Percentiles rank a stretch among this genome's conserved stretches.
phyloP scores from a whole-genome alignment of 2,888 invertebrate species.

The Danaus chrysippus region DNA sequence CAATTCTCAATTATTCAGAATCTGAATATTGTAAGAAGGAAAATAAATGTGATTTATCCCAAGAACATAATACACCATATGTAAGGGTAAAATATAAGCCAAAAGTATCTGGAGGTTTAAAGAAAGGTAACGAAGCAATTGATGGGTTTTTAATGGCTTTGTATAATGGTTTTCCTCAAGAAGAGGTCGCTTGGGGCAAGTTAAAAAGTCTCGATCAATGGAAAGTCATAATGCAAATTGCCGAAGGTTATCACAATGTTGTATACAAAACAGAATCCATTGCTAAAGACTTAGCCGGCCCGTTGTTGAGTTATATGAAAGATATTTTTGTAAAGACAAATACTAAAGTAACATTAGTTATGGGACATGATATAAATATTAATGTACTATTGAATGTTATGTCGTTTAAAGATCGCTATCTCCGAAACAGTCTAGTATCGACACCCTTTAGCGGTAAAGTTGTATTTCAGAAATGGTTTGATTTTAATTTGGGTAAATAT shows the following conservation, averaged over 20 bases:
- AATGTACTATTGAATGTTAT: constrained; percentile 55
- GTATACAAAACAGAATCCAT: constrained; percentile 57
- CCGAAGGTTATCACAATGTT: constrained; percentile 54
- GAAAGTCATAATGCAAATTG: constrained; percentile 49
- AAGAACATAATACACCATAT: constrained; percentile 46
- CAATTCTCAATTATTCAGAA: constrained; percentile 56
- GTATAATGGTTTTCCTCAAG: constrained; percentile 55
- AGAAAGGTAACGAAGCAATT: constrained; percentile 56
- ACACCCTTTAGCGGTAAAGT: constrained; percentile 63
- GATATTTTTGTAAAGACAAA: constrained; percentile 43
- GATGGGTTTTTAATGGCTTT: constrained; percentile 68
- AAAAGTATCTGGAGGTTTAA: constrained; percentile 56
- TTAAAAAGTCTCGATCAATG: constrained; percentile 43
- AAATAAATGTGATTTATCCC: constrained; percentile 51
- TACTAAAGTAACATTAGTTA: constrained; percentile 51
- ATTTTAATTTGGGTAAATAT: constrained; percentile 35
- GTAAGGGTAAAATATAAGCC: constrained; percentile 51
- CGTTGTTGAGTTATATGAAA: constrained; percentile 51
- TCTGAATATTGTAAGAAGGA: constrained; percentile 50
- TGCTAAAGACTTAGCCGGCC: constrained; percentile 58
- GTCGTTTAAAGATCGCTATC: constrained; percentile 45
- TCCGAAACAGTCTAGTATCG: constrained; percentile 51
- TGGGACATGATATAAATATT: constrained; percentile 69
- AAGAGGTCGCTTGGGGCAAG: constrained; percentile 63
- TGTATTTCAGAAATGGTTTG: constrained; percentile 63